phyloP scores from a whole-genome alignment of 2,888 invertebrate species.

The Drosophila silvestris region DNA sequence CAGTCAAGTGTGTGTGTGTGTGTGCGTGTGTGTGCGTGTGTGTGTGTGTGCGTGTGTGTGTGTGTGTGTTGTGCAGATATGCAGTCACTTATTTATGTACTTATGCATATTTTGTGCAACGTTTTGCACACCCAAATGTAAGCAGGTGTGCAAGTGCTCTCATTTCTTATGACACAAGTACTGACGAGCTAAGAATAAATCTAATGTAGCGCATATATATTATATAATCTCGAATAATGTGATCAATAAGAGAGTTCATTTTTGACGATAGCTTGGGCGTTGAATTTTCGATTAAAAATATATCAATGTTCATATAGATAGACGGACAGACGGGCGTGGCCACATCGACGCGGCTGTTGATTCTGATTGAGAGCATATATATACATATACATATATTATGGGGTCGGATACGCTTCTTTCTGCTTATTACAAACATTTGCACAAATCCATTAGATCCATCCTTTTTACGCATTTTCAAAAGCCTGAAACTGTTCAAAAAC shows the following conservation, averaged over 20 bases:
- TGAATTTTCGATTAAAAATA: neutral
- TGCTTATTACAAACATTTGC: neutral
- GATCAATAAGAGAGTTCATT: neutral
- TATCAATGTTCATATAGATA: neutral
- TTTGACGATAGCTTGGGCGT: neutral
- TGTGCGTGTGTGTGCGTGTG: no score
- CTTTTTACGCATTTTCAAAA: neutral
- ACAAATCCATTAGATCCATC: neutral
- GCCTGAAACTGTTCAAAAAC: neutral
- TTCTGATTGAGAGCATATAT: neutral
- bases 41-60: no score
- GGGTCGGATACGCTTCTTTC: neutral
- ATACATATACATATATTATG: neutral
- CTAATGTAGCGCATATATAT: neutral
- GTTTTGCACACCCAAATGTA: neutral
- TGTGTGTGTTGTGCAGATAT: no score
- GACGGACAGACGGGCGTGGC: neutral
- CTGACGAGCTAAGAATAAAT: neutral
- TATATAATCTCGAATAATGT: neutral
- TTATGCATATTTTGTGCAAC: no score
- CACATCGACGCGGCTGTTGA: neutral
- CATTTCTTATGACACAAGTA: neutral
- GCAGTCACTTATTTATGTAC: no score
- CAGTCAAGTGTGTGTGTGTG: neutral
- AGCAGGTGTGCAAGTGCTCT: neutral